Conservation (phyloP, 2,797 vertebrate genomes). For the Sebastes miniatus region DNA sequence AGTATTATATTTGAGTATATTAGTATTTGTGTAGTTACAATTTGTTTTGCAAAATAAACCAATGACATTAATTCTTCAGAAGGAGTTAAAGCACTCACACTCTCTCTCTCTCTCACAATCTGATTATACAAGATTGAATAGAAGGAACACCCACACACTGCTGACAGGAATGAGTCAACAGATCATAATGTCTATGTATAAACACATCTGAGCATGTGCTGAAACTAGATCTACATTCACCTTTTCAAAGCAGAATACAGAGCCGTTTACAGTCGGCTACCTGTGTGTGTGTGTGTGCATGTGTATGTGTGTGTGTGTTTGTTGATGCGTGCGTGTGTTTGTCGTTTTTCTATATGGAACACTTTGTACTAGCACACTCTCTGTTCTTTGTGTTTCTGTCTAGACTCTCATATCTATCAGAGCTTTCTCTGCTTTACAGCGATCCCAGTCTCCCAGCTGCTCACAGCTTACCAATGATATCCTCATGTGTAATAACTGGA, state of each 20-base stretch:
- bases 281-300: not conserved
- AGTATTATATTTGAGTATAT: no score
- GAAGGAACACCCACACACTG: no score
- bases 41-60: not conserved
- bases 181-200: no score
- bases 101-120: no score
- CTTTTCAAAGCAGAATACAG: not conserved
- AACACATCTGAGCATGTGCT: not conserved
- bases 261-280: not conserved
- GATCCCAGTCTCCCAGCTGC: slow-evolving; percentile 13
- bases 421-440: not conserved
- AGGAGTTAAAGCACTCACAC: not conserved
- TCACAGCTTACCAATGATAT: slow-evolving; percentile 21
- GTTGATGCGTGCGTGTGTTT: not conserved
- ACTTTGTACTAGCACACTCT: not conserved
- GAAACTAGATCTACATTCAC: no score
- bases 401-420: slow-evolving; percentile 2
- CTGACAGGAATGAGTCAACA: no score
- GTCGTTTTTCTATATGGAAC: not conserved
- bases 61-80: not conserved
- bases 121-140: no score
- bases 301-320: no score
- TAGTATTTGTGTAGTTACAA: no score
- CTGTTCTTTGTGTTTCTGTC: not conserved
- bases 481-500: slow-evolving; percentile 69